These are phyloP conservation scores for Meiosimyza platycephala DNA, from an alignment of 2,888 invertebrate genomes.

Conservation along the genomic window DNA sequence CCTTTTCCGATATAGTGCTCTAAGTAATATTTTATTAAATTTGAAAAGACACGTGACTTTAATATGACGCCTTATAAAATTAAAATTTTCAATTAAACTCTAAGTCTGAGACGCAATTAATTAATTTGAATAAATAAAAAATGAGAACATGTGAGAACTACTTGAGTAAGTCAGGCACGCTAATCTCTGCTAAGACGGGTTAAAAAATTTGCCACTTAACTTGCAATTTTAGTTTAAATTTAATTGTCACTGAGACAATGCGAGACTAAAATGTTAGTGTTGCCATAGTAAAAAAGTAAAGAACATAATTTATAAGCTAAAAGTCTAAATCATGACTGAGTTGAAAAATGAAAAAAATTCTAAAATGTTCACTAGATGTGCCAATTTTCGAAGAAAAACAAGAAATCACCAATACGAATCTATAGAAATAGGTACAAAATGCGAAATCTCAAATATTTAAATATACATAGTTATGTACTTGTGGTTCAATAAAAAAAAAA, in stretches of 20 bases:
- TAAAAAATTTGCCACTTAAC: background rate
- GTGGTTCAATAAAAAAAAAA: too few species aligned
- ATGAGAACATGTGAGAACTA: background rate
- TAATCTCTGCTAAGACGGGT: background rate
- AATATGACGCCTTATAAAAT: too few species aligned
- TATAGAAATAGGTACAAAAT: constrained; percentile 48
- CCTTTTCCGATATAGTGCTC: too few species aligned
- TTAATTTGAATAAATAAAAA: too few species aligned
- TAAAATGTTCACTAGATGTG: constrained; percentile 50
- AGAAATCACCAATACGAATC: constrained; percentile 49
- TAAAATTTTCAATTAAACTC: too few species aligned
- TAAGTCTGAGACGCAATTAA: too few species aligned
- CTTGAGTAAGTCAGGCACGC: background rate
- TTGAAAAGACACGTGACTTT: too few species aligned
- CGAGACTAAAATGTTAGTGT: constrained; percentile 25
- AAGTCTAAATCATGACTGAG: too few species aligned
- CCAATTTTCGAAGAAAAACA: constrained; percentile 27
- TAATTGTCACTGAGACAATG: constrained; percentile 57
- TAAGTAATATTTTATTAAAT: too few species aligned
- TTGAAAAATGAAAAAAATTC: constrained; percentile 41
- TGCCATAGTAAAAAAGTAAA: background rate
- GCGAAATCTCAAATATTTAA: too few species aligned
- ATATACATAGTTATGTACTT: too few species aligned
- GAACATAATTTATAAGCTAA: constrained; percentile 28
- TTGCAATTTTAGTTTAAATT: constrained; percentile 49